These are phyloP conservation scores for Urechis unicinctus DNA, from an alignment of 2,888 invertebrate species.

Conservation along the genomic window DNA sequence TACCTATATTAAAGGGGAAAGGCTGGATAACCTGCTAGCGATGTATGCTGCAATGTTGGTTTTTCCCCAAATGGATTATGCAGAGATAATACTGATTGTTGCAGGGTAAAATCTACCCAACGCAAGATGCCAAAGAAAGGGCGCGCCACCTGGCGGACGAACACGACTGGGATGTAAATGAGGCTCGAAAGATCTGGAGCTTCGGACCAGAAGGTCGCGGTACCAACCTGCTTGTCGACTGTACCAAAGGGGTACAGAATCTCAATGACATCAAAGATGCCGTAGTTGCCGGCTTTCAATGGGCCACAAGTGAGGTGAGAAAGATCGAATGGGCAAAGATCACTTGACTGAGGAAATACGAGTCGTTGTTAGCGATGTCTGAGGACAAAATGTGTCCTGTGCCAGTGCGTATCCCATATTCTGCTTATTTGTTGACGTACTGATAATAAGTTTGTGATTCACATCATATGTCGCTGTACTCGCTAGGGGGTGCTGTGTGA, in stretches of 20 bases:
- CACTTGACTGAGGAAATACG: no score
- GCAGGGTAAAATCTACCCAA: slow-evolving; percentile 5
- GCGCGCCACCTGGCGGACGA: slow-evolving; percentile 16
- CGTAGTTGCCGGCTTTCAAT: slow-evolving; percentile 21
- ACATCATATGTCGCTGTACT: no score
- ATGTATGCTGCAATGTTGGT: no score
- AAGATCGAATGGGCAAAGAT: no score
- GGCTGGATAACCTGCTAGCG: no score
- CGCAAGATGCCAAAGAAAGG: slow-evolving; percentile 17
- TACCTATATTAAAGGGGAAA: no score
- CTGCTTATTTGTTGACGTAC: no score
- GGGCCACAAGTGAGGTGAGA: slow-evolving; percentile 14
- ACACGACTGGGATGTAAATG: slow-evolving; percentile 13
- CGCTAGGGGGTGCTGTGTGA: slow-evolving; percentile 14
- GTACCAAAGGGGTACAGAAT: slow-evolving; percentile 20
- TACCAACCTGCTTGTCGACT: slow-evolving; percentile 22
- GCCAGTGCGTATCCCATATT: no score
- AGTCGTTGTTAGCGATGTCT: background rate
- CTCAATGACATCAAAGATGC: slow-evolving; percentile 20
- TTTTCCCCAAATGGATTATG: no score
- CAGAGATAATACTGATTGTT: no score
- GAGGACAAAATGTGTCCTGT: no score
- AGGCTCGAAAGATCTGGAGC: slow-evolving; percentile 21
- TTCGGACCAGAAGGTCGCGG: slow-evolving; percentile 23
- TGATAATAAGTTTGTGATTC: no score